phyloP scores from a whole-genome alignment of 2,797 vertebrate genomes.

The Ispidina lecontei region DNA sequence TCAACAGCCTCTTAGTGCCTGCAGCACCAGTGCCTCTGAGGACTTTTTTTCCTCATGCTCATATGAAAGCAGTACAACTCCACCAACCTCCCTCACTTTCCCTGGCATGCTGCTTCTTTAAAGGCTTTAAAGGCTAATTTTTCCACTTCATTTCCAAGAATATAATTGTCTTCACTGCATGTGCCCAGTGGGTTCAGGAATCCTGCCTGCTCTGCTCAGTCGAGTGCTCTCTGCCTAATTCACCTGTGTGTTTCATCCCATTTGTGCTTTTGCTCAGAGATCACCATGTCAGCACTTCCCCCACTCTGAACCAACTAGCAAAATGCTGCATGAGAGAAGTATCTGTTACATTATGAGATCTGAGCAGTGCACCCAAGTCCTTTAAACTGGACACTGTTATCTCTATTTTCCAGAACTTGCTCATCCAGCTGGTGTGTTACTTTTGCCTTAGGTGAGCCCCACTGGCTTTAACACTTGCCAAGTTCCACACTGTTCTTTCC shows the following conservation, averaged over 20 bases:
- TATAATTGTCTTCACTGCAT: background rate
- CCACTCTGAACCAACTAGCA: background rate
- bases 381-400: background rate
- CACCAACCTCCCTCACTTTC: background rate
- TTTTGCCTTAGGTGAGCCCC: background rate
- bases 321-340: background rate
- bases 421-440: background rate
- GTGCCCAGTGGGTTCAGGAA: background rate
- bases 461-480: background rate
- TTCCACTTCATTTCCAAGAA: background rate
- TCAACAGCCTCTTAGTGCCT: background rate
- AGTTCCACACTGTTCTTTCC: background rate
- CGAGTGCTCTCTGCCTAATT: background rate
- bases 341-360: background rate
- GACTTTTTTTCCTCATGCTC: background rate
- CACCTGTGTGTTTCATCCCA: background rate
- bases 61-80: background rate
- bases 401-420: background rate
- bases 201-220: background rate
- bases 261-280: background rate
- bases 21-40: background rate
- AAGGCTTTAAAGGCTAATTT: background rate
- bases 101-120: background rate
- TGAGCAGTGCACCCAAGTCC: background rate
- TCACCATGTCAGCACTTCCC: background rate